Conservation (phyloP, 2,797 vertebrate species). For the Xenopus petersii region DNA sequence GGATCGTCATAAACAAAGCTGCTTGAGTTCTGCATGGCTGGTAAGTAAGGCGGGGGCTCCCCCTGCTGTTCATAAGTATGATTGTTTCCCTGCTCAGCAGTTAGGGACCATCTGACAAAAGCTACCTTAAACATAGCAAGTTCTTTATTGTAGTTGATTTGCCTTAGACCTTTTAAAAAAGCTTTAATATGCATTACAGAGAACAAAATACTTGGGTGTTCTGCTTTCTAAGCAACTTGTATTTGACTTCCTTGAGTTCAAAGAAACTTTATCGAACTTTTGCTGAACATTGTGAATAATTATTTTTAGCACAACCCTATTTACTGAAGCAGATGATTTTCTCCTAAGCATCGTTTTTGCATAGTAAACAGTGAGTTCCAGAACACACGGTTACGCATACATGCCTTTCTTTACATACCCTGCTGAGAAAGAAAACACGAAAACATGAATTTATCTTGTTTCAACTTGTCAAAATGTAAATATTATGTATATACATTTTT, state of each 20-base stretch:
- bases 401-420: neutral
- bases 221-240: too few species aligned
- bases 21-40: too few species aligned
- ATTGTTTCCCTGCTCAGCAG: too few species aligned
- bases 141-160: too few species aligned
- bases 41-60: too few species aligned
- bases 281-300: neutral
- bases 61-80: too few species aligned
- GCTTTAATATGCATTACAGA: too few species aligned
- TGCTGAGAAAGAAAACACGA: neutral
- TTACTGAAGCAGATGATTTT: neutral
- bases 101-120: too few species aligned
- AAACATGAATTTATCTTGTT: neutral
- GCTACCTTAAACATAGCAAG: too few species aligned
- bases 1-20: too few species aligned
- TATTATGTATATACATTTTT: neutral
- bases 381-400: neutral
- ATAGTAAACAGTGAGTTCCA: neutral
- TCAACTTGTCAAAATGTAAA: neutral
- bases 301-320: neutral
- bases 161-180: too few species aligned
- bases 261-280: neutral
- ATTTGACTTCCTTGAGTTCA: neutral
- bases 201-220: too few species aligned
- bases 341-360: constrained; percentile 1